Percentiles rank a stretch among this genome's conserved stretches.
Conservation (phyloP, 2,888 invertebrate species). For the Eilema caniola region DNA sequence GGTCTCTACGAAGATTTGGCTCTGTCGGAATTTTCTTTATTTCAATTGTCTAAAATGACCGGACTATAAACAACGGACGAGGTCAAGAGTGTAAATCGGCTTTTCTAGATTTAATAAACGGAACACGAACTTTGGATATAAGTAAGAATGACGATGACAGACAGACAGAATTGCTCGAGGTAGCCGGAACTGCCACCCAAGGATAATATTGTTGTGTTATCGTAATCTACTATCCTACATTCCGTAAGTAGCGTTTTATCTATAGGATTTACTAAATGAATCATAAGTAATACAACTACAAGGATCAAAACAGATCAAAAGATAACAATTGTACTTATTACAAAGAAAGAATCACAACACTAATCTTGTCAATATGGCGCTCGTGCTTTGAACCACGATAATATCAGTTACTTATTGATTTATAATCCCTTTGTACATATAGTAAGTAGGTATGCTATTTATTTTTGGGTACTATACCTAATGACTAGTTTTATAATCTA, state of each 20-base stretch:
- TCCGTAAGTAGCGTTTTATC: neutral
- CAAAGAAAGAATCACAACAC: neutral
- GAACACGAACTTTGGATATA: too few species aligned
- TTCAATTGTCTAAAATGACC: too few species aligned
- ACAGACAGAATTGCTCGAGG: neutral
- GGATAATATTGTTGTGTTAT: neutral
- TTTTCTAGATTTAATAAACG: too few species aligned
- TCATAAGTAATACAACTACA: neutral
- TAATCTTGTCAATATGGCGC: neutral
- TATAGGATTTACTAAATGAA: conserved; percentile 5
- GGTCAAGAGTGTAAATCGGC: too few species aligned
- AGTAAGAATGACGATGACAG: too few species aligned
- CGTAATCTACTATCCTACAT: conserved; percentile 8
- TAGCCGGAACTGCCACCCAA: neutral
- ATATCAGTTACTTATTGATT: neutral
- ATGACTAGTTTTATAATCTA: neutral
- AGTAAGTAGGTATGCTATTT: neutral
- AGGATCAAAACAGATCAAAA: conserved; percentile 3
- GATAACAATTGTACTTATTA: neutral
- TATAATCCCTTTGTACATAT: neutral
- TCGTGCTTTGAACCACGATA: neutral
- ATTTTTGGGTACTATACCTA: neutral
- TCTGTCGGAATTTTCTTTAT: too few species aligned
- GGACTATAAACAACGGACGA: too few species aligned
- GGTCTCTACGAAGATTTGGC: too few species aligned